Evolutionary conservation across 2,797 vertebrate species (phyloP).

Genomic region (Karalla daura): DNA sequence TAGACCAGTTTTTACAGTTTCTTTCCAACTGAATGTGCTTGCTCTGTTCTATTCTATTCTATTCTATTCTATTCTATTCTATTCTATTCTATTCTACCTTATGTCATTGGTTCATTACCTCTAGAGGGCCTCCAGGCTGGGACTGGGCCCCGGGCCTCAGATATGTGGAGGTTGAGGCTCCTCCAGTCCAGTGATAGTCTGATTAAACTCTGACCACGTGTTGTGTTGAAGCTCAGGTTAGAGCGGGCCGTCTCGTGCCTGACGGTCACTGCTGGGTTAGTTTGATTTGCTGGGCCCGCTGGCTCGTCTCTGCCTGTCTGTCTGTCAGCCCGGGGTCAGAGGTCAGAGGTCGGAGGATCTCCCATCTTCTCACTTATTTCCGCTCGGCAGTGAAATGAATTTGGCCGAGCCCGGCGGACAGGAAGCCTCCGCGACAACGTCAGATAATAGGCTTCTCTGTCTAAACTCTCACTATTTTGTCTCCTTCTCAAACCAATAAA

Average conservation of each 20-base stretch:
- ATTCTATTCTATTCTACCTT: too few relatives aligned
- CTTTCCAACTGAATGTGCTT: too few relatives aligned
- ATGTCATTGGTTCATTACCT: too few relatives aligned
- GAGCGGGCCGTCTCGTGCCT: slow-evolving; percentile 24
- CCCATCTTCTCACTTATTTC: slow-evolving; percentile 52
- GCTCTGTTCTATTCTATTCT: too few relatives aligned
- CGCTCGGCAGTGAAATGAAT: slow-evolving; percentile 65
- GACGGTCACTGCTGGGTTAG: slow-evolving; percentile 41
- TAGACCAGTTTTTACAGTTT: too few relatives aligned
- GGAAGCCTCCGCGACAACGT: slow-evolving; percentile 67
- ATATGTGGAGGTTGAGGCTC: too few relatives aligned
- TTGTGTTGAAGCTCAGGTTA: slow-evolving; percentile 33
- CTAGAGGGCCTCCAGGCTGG: too few relatives aligned
- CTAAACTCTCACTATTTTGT: slow-evolving; percentile 77
- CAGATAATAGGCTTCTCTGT: slow-evolving; percentile 71
- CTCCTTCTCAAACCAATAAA: slow-evolving; percentile 78
- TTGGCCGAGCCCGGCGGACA: slow-evolving; percentile 62
- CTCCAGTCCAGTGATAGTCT: slow-evolving; percentile 73
- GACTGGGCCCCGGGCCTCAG: too few relatives aligned
- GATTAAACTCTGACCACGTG: slow-evolving; percentile 40
- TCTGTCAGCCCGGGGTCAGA: slow-evolving; percentile 27
- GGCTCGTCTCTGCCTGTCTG: slow-evolving; percentile 13
- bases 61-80: too few relatives aligned
- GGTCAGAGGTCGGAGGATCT: slow-evolving; percentile 33
- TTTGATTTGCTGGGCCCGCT: slow-evolving; percentile 38